Percentiles rank a stretch among this genome's conserved stretches.
Evolutionary conservation across 2,113 vertebrate species (phyloP).

Genomic region (Okapia johnstoni): DNA sequence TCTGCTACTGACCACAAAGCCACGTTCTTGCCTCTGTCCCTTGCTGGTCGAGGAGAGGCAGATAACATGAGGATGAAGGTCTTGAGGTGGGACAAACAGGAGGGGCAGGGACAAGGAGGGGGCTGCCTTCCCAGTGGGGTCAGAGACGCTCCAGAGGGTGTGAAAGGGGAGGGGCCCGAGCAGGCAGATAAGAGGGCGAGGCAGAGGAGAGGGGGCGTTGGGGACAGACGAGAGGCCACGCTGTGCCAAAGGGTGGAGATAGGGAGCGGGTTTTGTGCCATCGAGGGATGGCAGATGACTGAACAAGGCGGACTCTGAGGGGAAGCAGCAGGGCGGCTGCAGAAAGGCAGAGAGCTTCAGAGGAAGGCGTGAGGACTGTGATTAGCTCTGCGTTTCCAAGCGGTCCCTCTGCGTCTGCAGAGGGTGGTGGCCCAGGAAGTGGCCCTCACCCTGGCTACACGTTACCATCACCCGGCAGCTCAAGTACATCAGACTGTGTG

Average conservation of each 20-base stretch:
- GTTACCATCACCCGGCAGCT: background rate
- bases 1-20: background rate
- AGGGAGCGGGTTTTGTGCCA: background rate
- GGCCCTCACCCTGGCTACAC: background rate
- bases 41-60: background rate
- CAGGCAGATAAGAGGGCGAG: background rate
- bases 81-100: background rate
- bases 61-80: background rate
- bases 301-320: background rate
- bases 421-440: rapidly evolving
- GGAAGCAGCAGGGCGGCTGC: background rate
- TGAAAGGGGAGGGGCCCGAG: background rate
- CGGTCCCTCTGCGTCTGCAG: background rate
- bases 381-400: too few relatives aligned
- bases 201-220: background rate
- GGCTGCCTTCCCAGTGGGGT: background rate
- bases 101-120: background rate
- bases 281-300: background rate
- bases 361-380: background rate
- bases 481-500: background rate
- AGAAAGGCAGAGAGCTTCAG: background rate
- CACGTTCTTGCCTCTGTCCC: background rate
- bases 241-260: background rate
- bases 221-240: background rate
- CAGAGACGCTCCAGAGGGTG: background rate